These are phyloP conservation scores for Heliothis subflexa DNA, from an alignment of 1,140 invertebrate genomes.

Conservation along the genomic window DNA sequence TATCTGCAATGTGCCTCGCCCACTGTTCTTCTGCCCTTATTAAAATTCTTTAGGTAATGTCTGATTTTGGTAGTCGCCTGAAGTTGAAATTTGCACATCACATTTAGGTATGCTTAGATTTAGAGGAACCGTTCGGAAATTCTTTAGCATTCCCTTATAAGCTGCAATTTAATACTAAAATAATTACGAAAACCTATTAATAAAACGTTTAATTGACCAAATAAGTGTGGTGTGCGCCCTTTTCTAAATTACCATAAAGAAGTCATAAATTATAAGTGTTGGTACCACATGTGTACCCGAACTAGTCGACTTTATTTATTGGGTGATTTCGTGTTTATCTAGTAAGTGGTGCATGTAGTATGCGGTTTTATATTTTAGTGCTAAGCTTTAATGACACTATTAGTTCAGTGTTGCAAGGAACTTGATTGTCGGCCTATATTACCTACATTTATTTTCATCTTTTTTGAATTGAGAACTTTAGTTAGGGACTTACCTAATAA, in stretches of 20 bases:
- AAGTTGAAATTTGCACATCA: too few species aligned
- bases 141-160: neutral
- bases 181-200: conserved; percentile 48
- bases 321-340: conserved; percentile 9
- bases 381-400: neutral
- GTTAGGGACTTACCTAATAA: too few species aligned
- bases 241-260: conserved; percentile 51
- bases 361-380: neutral
- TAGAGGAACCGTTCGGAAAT: neutral
- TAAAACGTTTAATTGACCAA: conserved; percentile 53
- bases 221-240: conserved; percentile 39
- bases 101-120: too few species aligned
- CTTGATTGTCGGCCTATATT: too few species aligned
- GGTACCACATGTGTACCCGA: conserved; percentile 4
- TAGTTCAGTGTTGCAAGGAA: too few species aligned
- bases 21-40: too few species aligned
- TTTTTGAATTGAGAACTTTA: too few species aligned
- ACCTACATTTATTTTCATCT: too few species aligned
- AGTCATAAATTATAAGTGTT: conserved; percentile 50
- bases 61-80: too few species aligned
- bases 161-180: conserved; percentile 19
- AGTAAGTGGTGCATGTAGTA: neutral
- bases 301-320: conserved; percentile 50
- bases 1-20: too few species aligned
- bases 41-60: too few species aligned